A percentile compares a stretch with the other conserved stretches of the same genome.
These are phyloP conservation scores for Falco naumanni DNA, from an alignment of 2,797 vertebrate genomes.

Conservation along the genomic window DNA sequence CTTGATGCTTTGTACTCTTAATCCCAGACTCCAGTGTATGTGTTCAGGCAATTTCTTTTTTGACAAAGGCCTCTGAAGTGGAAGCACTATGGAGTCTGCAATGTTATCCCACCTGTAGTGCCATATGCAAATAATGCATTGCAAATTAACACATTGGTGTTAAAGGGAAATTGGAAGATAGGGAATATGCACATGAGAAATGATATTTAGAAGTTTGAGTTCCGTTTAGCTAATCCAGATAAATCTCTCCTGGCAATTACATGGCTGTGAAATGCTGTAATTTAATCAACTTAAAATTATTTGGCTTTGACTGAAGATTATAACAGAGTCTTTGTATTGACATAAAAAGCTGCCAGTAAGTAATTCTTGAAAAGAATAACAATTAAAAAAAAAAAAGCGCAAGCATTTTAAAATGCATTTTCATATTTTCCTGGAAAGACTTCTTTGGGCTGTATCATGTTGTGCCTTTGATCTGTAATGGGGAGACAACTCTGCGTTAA, in stretches of 20 bases:
- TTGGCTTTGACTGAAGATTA: conserved; percentile 14
- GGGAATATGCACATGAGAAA: not conserved
- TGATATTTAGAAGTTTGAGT: not conserved
- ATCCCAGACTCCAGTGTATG: not conserved
- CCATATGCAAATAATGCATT: conserved; percentile 11
- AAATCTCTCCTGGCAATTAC: not conserved
- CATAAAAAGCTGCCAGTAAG: conserved; percentile 19
- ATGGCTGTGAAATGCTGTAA: conserved; percentile 24
- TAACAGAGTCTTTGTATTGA: conserved; percentile 33
- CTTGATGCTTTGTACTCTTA: not conserved
- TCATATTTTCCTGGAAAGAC: not conserved
- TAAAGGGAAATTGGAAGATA: not conserved
- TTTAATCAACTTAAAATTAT: conserved; percentile 15
- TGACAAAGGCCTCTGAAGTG: not conserved
- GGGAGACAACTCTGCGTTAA: not conserved
- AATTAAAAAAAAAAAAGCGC: not conserved
- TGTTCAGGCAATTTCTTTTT: conserved; percentile 22
- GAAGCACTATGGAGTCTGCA: not conserved
- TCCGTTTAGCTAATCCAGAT: not conserved
- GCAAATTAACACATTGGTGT: not conserved
- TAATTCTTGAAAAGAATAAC: not conserved
- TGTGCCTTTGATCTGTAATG: conserved; percentile 31
- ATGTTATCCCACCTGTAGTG: conserved; percentile 37
- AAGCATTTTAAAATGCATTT: not conserved
- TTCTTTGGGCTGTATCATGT: not conserved